Evolutionary conservation across 2,797 vertebrate genomes (phyloP), one percentile per base, ranked within the genome.

Genomic region (Picus viridis): DNA sequence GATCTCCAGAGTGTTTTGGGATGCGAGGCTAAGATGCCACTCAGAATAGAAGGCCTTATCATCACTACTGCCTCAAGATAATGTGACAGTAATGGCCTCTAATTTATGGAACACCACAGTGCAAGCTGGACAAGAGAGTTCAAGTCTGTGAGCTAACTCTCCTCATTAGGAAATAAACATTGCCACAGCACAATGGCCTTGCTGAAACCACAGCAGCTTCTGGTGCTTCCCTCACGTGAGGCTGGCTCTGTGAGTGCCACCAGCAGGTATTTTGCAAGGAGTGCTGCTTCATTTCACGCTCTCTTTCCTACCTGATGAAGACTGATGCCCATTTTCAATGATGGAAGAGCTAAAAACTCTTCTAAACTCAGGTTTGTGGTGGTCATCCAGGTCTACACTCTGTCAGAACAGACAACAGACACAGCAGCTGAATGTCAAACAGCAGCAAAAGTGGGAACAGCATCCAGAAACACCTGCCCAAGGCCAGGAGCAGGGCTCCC

Each of bases 261-360:
- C 18, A 78, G 67, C 47, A 45, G 17, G 34, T 85, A 51, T 78
- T 89, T 89, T n/a, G 81, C 45, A 69, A 67, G 41, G 2, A 78
- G 16, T 12, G 12, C 12, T 71, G 30, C 34, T 70, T 78, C n/a
- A 68, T 47, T 51, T 71, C 22, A 24, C 51, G 57, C 19, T 19
- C 30, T 6, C 15, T 29, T 43, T 93, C 93, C 87, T 97, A 99
- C 98, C 98, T 97, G 95, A 85, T 13, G 95, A 93, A 16, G 84
- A 87, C 77, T 97, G 97, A 90, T 97, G 97, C 47, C 98, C 98
- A 19, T 98, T 98, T 95, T 98, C 98, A 57, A 97, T 43, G 34
- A 95, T 34, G 19, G 95, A 69, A 4, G 96, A 94, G 85, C 93
- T 95, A 20, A 96, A 96, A 64, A 87, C 63, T 83, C 95, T 96